These are phyloP conservation scores for Cacoxenus indagator DNA, from an alignment of 2,888 invertebrate species.

Conservation along the genomic window DNA sequence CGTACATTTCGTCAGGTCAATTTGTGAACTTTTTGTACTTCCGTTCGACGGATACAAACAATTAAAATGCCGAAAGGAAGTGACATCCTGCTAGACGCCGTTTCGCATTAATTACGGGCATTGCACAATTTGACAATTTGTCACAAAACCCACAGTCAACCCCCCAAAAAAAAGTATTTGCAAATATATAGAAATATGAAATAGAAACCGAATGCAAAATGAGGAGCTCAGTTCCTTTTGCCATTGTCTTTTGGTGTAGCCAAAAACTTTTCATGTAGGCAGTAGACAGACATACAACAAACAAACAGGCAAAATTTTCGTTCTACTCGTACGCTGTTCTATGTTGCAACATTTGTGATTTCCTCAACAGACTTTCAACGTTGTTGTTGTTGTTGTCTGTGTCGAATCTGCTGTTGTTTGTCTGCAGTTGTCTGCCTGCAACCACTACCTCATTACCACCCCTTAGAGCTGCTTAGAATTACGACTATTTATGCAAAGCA, in stretches of 20 bases:
- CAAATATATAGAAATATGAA: too few relatives aligned
- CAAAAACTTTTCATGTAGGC: neutral
- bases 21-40: conserved; percentile 6
- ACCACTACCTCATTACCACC: neutral
- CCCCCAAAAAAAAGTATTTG: too few relatives aligned
- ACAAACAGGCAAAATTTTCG: neutral
- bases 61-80: conserved; percentile 48
- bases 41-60: conserved; percentile 43
- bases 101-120: conserved; percentile 60
- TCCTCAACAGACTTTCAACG: conserved; percentile 53
- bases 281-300: too few relatives aligned
- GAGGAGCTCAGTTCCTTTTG: neutral
- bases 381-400: neutral
- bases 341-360: conserved; percentile 55
- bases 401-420: neutral
- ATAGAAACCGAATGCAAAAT: neutral
- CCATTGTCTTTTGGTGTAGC: neutral
- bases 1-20: neutral
- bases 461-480: neutral
- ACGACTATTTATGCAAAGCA: neutral
- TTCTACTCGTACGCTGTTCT: neutral
- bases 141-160: too few relatives aligned
- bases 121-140: conserved; percentile 42
- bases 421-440: neutral
- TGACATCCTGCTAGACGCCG: conserved; percentile 54